Conservation (phyloP, 2,797 vertebrate species). For the Sarcophilus harrisii region DNA sequence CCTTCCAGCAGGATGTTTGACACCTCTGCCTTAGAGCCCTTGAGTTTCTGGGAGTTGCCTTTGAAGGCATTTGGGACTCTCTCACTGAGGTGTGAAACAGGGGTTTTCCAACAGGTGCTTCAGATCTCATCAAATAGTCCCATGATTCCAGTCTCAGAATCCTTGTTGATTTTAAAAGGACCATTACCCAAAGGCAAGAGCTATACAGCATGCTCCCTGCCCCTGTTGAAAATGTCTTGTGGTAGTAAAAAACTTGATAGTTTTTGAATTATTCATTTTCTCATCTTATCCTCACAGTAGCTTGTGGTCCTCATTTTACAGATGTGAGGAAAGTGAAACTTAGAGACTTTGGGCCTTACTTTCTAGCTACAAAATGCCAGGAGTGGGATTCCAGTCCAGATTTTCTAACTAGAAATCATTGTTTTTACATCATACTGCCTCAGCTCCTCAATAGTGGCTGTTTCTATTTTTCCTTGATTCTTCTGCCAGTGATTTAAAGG, state of each 20-base stretch:
- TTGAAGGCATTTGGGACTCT: neutral
- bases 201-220: neutral
- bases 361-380: neutral
- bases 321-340: neutral
- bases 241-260: neutral
- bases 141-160: neutral
- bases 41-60: neutral
- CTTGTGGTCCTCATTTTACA: neutral
- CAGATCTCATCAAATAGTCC: neutral
- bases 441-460: neutral
- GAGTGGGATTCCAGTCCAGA: neutral
- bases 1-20: neutral
- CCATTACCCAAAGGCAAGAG: neutral
- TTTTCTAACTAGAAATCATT: neutral
- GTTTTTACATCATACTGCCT: neutral
- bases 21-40: neutral
- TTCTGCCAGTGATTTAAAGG: neutral
- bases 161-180: conserved; percentile 3
- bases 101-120: neutral
- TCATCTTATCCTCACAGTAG: neutral
- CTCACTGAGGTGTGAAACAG: neutral
- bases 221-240: neutral
- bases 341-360: neutral
- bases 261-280: neutral
- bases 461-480: neutral